Percentiles rank a stretch among this genome's conserved stretches.
Evolutionary conservation across 2,113 vertebrate genomes (phyloP).

Genomic region (Tachysurus vachellii): DNA sequence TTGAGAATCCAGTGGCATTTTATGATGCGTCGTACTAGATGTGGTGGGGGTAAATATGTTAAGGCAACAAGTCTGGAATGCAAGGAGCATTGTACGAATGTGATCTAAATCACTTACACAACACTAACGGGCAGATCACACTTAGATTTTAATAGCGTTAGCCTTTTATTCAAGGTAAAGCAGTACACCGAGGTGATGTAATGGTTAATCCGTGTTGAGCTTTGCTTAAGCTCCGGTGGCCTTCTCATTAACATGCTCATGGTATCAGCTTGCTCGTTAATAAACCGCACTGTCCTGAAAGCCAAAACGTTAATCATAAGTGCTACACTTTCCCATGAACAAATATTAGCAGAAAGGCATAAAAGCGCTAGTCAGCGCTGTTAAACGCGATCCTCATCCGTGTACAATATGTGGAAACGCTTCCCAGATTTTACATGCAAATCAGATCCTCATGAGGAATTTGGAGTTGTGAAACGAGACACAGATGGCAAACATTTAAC

Average conservation of each 20-base stretch:
- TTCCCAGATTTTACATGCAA: conserved; percentile 37
- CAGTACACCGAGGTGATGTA: not conserved
- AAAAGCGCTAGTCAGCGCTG: not conserved
- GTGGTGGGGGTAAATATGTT: not conserved
- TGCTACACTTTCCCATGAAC: not conserved
- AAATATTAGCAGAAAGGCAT: not conserved
- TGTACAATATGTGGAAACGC: conserved; percentile 8
- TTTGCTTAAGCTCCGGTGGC: too few relatives aligned
- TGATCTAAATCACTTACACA: not conserved
- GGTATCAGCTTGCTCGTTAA: not conserved
- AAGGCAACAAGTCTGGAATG: not conserved
- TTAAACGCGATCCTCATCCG: not conserved
- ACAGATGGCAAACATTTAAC: conserved; percentile 2
- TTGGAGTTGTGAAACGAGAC: conserved; percentile 12
- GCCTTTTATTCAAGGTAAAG: not conserved
- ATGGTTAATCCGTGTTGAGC: not conserved
- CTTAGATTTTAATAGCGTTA: not conserved
- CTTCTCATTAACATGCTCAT: too few relatives aligned
- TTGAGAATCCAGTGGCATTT: conserved; percentile 10
- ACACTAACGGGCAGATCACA: not conserved
- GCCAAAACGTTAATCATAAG: not conserved
- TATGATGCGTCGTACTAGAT: not conserved
- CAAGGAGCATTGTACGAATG: not conserved
- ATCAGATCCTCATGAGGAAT: conserved; percentile 43
- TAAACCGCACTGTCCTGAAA: not conserved